phyloP scores from a whole-genome alignment of 2,888 invertebrate genomes.

The Mystacides longicornis region DNA sequence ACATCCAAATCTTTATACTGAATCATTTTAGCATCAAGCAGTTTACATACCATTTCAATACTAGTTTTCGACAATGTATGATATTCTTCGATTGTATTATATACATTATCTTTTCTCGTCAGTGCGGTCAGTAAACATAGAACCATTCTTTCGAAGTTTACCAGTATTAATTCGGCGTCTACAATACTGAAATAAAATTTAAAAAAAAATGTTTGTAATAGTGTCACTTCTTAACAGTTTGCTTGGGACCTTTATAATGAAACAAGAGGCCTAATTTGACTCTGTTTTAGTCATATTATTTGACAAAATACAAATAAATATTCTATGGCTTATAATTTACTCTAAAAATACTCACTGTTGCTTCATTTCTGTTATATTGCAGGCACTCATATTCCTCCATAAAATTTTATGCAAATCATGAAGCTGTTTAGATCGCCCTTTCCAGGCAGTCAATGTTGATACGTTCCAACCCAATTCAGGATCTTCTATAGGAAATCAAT shows the following conservation, averaged over 20 bases:
- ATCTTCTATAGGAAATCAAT: conserved; percentile 31
- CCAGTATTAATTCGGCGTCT: conserved; percentile 15
- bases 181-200: conserved; percentile 19
- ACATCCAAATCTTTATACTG: conserved; percentile 22
- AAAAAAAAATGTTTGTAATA: neutral
- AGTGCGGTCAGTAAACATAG: conserved; percentile 13
- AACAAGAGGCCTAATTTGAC: neutral
- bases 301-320: neutral
- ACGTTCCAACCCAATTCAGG: conserved; percentile 33
- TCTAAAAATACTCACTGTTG: conserved; percentile 10
- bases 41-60: conserved; percentile 21
- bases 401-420: conserved; percentile 45
- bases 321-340: neutral
- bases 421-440: conserved; percentile 43
- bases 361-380: conserved; percentile 5
- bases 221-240: neutral
- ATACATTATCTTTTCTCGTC: conserved; percentile 9
- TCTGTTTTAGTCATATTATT: neutral
- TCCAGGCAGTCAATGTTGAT: conserved; percentile 46
- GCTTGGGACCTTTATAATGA: neutral
- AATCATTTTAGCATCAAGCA: conserved; percentile 18
- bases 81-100: neutral
- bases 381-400: conserved; percentile 54
- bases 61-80: too few species aligned
- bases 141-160: conserved; percentile 22